phyloP scores from a whole-genome alignment of 37 sponge, comb jelly and placozoan genomes.

The Eunapius fragilis region DNA sequence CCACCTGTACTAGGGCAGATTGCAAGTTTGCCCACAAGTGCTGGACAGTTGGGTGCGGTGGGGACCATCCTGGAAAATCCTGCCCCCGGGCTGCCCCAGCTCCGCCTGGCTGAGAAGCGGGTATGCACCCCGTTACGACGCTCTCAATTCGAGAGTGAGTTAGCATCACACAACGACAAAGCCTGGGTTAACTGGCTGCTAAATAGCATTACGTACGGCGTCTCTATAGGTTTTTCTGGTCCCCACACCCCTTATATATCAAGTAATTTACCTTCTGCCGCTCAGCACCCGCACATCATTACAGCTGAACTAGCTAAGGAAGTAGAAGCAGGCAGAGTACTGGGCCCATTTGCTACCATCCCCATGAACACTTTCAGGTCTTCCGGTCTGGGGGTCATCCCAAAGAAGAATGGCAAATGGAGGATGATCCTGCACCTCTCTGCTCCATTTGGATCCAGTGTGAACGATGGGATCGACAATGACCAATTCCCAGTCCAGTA shows the following conservation, averaged over 20 bases:
- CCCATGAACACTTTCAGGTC: not conserved
- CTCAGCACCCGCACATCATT: conserved; percentile 17
- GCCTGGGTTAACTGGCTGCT: conserved; percentile 18
- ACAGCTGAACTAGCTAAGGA: not conserved
- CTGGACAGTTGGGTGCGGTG: conserved; percentile 26
- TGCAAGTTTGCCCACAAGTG: conserved; percentile 36
- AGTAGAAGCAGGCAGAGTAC: not conserved
- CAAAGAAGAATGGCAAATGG: conserved; percentile 15
- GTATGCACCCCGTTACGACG: not conserved
- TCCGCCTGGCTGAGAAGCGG: conserved; percentile 30
- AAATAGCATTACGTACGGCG: conserved; percentile 5
- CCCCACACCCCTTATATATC: conserved; percentile 12
- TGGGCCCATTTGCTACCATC: not conserved
- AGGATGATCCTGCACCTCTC: conserved; percentile 24
- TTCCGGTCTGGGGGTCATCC: not conserved
- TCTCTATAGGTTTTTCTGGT: conserved; percentile 27
- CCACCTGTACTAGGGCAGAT: conserved; percentile 19
- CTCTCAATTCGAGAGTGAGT: conserved; percentile 12
- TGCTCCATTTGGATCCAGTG: conserved; percentile 10
- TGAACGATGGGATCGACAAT: conserved; percentile 20
- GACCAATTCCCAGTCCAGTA: conserved; percentile 13
- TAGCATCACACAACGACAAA: conserved; percentile 34
- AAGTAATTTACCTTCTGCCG: conserved; percentile 16
- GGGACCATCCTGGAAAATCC: conserved; percentile 23
- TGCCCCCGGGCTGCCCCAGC: conserved; percentile 24